Evolutionary conservation across 2,888 invertebrate genomes (phyloP), one percentile per base, ranked within the genome.

Genomic region (Melieria picta): DNA sequence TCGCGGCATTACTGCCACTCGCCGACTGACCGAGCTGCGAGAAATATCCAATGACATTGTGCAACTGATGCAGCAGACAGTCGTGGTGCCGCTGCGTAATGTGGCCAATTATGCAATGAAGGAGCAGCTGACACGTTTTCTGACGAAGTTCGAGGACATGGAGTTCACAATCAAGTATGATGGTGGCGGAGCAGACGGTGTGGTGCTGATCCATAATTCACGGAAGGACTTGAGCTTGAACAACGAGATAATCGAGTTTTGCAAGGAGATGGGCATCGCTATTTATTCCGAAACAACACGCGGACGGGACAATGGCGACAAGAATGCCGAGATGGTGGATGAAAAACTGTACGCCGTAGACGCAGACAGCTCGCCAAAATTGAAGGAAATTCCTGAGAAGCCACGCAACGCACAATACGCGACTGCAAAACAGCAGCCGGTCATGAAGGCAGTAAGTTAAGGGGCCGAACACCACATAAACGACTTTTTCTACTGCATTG

Each of bases 1-100:
- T 13, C 74, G 69, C 50, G 79, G 79, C 10, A 72, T 72, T 42
- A 71, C 72, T n/a, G 74, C 55, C 1, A 68, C 58, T 4, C 77
- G 77, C 7, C 73, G 73, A 46, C 65, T 78, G 0, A 73, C 65
- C 10, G 77, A 78, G n/a, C 58, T 79, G 7, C 76, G 77, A 7
- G 74, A 76, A 42, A 79, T 79, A 13, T 73, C 76, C 0, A 65
- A 74, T 46, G 67, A 75, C 30, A 74, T 76, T 43, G 58, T 74
- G 11, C 45, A 7, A 3, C 65, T 78, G n/a, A 71, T 74, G 9
- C 77, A 77, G 43, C 63, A 76, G 11, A n/a, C 77, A 0, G 43
- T 72, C 4, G 57, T 65, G 50, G 63, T 69, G 1, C 65, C 52
- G 1, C 50, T 79, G 5, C 72, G 72, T 16, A 56, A 70, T 47